Percentiles rank a stretch among this genome's conserved stretches.
phyloP scores from a whole-genome alignment of 1,140 invertebrate species.

The Apis cerana region DNA sequence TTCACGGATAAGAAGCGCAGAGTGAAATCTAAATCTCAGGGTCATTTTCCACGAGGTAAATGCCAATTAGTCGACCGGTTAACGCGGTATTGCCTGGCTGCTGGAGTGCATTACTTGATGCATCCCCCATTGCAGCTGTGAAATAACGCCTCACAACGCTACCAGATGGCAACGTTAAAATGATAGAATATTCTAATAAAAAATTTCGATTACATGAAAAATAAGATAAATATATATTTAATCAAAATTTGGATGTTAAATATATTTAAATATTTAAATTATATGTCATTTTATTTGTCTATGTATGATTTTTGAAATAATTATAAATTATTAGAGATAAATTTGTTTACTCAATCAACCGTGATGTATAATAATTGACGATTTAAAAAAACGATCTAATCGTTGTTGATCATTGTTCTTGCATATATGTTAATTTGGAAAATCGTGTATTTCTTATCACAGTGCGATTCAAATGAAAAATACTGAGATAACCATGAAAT shows the following conservation, averaged over 20 bases:
- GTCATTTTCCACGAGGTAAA: slow-evolving; percentile 71
- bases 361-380: neutral
- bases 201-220: neutral
- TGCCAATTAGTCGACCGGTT: slow-evolving; percentile 72
- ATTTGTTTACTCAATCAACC: no score
- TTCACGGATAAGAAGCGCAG: slow-evolving; percentile 23
- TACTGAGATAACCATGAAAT: no score
- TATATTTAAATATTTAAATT: no score
- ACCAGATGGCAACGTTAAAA: neutral
- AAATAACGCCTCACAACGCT: slow-evolving; percentile 54
- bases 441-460: no score
- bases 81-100: slow-evolving; percentile 62
- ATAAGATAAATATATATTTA: no score
- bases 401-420: neutral
- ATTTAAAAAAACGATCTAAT: neutral
- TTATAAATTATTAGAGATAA: no score
- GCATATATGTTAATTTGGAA: no score
- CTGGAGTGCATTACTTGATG: slow-evolving; percentile 57
- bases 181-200: neutral
- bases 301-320: no score
- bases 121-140: slow-evolving; percentile 44
- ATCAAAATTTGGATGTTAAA: no score
- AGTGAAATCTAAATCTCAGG: slow-evolving; percentile 58
- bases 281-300: no score
- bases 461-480: no score